These are phyloP conservation scores for Drosophila phalerata DNA, from an alignment of 2,888 invertebrate genomes.

Conservation along the genomic window DNA sequence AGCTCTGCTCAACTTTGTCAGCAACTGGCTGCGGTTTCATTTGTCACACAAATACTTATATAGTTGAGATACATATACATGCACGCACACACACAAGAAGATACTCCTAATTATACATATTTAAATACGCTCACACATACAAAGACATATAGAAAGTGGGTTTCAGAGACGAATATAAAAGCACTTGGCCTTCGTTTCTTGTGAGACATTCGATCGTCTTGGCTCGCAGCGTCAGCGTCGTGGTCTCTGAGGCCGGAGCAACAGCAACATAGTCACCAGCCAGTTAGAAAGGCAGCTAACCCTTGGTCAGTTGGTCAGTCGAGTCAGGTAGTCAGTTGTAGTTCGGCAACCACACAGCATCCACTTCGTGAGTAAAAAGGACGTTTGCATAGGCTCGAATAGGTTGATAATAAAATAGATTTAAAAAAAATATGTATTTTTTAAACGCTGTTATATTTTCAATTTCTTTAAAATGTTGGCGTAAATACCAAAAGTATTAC, in stretches of 20 bases:
- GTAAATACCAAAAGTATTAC: neutral
- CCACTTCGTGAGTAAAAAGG: constrained; percentile 49
- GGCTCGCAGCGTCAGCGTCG: constrained; percentile 63
- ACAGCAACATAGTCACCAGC: constrained; percentile 33
- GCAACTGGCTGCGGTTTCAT: constrained; percentile 52
- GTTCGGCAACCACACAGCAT: constrained; percentile 48
- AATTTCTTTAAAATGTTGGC: neutral
- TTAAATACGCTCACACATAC: constrained; percentile 41
- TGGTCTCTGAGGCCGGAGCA: constrained; percentile 51
- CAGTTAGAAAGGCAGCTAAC: constrained; percentile 17
- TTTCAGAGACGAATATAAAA: constrained; percentile 80
- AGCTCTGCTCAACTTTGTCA: constrained; percentile 70
- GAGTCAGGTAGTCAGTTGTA: constrained; percentile 58
- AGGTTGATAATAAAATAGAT: neutral
- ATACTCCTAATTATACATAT: constrained; percentile 47
- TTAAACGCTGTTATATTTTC: neutral
- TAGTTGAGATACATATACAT: constrained; percentile 44
- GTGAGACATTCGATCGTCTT: constrained; percentile 84
- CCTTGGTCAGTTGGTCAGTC: constrained; percentile 66
- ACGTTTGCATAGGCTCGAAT: constrained; percentile 2
- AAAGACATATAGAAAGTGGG: constrained; percentile 38
- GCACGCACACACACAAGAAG: constrained; percentile 10
- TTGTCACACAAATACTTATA: constrained; percentile 57
- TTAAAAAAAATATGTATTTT: neutral
- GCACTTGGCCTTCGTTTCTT: constrained; percentile 82